Conservation (phyloP, 2,888 invertebrate genomes). For the Palloptera scutellata region DNA sequence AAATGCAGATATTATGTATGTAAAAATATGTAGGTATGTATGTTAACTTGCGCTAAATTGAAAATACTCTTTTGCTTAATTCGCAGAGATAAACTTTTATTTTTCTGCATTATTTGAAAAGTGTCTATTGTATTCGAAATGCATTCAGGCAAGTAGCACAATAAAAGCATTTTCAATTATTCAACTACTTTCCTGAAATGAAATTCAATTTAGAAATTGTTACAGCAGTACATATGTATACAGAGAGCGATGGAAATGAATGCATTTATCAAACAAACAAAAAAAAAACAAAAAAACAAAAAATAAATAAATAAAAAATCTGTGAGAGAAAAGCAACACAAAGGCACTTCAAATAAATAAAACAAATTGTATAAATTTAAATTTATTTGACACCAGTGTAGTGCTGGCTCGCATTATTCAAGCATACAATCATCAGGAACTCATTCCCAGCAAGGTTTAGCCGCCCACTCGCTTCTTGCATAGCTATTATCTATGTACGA, state of each 20-base stretch:
- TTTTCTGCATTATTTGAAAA: too few species aligned
- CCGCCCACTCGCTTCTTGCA: too few species aligned
- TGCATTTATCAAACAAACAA: not conserved
- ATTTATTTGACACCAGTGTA: slow-evolving; percentile 20
- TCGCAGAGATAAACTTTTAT: too few species aligned
- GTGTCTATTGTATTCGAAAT: not conserved
- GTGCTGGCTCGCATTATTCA: not conserved
- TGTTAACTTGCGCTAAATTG: too few species aligned
- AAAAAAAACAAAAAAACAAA: not conserved
- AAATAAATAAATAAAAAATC: not conserved
- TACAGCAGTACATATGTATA: slow-evolving; percentile 12
- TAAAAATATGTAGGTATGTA: too few species aligned
- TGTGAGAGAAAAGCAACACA: slow-evolving; percentile 12
- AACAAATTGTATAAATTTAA: slow-evolving; percentile 28
- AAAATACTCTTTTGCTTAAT: too few species aligned
- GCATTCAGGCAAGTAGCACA: not conserved
- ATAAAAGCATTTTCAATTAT: slow-evolving; percentile 25
- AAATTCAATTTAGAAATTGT: slow-evolving; percentile 28
- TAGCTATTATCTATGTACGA: too few species aligned
- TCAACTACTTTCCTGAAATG: slow-evolving; percentile 20
- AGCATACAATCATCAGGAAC: too few species aligned
- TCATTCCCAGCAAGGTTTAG: too few species aligned
- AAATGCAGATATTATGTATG: too few species aligned
- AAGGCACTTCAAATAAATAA: too few species aligned
- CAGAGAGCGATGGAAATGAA: not conserved